phyloP scores from a whole-genome alignment of 2,888 invertebrate genomes.

The Alsophila aescularia region DNA sequence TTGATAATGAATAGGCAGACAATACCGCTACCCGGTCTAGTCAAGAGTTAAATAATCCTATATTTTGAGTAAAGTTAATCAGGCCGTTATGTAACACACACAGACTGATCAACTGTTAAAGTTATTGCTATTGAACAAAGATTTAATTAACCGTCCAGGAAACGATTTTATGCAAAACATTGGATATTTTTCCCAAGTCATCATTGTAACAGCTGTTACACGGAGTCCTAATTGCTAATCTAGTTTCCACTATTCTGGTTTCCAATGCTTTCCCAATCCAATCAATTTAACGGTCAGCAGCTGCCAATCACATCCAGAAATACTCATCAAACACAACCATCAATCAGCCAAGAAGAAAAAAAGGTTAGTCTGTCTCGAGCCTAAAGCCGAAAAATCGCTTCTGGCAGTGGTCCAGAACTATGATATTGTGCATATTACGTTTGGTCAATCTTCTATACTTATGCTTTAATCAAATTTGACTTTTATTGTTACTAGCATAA shows the following conservation, averaged over 20 bases:
- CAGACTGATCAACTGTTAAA: too few species aligned
- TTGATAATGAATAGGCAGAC: too few species aligned
- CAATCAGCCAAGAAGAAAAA: slow-evolving; percentile 36
- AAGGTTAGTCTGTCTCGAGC: slow-evolving; percentile 35
- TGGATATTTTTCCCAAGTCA: not conserved
- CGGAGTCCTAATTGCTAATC: not conserved
- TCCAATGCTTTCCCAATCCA: slow-evolving; percentile 9
- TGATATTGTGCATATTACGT: slow-evolving; percentile 28
- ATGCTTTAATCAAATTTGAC: not conserved
- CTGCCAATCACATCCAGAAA: slow-evolving; percentile 30
- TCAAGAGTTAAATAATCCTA: too few species aligned
- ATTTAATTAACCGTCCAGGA: too few species aligned
- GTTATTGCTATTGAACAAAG: too few species aligned
- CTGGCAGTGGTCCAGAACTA: slow-evolving; percentile 30
- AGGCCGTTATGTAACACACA: too few species aligned
- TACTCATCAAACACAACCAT: slow-evolving; percentile 35
- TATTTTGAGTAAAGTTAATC: too few species aligned
- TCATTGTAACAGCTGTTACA: not conserved
- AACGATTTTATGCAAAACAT: too few species aligned
- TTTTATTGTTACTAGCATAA: too few species aligned
- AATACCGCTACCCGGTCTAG: too few species aligned
- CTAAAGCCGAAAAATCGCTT: slow-evolving; percentile 33
- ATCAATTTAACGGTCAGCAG: slow-evolving; percentile 12
- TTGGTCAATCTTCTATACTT: not conserved
- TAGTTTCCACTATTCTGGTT: not conserved